Base-by-base conservation (phyloP, 1,140 invertebrate species). In the Drosophila cardini region DNA sequence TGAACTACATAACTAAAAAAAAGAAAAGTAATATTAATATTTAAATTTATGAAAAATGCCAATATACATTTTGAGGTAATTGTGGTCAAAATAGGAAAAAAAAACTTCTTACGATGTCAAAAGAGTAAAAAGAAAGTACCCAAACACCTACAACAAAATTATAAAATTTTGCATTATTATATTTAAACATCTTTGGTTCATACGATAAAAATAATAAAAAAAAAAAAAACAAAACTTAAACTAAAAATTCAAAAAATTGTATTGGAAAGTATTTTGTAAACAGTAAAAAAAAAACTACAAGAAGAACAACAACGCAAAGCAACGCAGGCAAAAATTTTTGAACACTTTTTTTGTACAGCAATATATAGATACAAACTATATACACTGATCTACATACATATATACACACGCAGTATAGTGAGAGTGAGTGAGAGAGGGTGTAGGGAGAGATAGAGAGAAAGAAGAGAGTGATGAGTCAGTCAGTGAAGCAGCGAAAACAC, bases 131-230 rank as follows among this genome's bases (percentile, higher is more conserved):
- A 65, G 55, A 73, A 76, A 79, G 65, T 76, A 69, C 69, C 69
- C 64, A 50, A 48, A 72, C 26, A 68, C 67, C 67, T 70, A 82
- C 79, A 82, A 86, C 61, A 80, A 87, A 80, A 89, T 80, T 89
- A 89, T 80, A 83, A 78, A 89, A 80, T 83, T 89, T 77, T 87
- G 76, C 84, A 87, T 89, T 89, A 87, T 89, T 87, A 89, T 87
- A 89, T 80, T 89, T 89, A 84, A 89, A 77, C 69, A 76, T 71
- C 82, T 86, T 87, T 87, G 84, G 83, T 87, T 87, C 75, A 87
- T 89, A 89, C 79, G 84, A 87, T 76, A 89, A 81, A 81, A 77
- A 71, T 72, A 71, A 71, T 15, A 69, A 62, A 55, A 83, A 69
- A 68, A 57, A 53, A 53, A 56, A 46, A 45, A 70, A 65, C 76